Evolutionary conservation across 2,113 vertebrate genomes (phyloP).

Genomic region (Baryphthengus martii): DNA sequence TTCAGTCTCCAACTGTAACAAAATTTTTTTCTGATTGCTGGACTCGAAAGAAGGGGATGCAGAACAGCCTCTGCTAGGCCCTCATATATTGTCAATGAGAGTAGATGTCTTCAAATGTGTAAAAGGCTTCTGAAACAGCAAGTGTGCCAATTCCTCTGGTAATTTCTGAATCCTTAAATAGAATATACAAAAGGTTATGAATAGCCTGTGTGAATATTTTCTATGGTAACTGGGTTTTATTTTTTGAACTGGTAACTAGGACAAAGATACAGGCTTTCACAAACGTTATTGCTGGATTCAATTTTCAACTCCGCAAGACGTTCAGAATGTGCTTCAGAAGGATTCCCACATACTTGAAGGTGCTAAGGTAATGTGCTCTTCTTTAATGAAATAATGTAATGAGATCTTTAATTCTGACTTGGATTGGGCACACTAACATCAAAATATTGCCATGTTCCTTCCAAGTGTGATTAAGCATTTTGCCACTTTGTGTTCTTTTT

Average conservation of each 20-base stretch:
- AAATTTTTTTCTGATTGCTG: neutral
- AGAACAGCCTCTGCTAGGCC: neutral
- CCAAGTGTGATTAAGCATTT: neutral
- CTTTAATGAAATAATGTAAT: neutral
- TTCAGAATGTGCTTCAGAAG: constrained; percentile 83
- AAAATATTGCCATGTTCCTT: neutral
- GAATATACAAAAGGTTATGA: neutral
- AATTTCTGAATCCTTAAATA: neutral
- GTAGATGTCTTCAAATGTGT: neutral
- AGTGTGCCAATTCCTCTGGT: neutral
- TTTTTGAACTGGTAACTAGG: constrained; percentile 66
- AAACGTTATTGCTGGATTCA: constrained; percentile 83
- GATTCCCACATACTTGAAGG: constrained; percentile 87
- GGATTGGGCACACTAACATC: neutral
- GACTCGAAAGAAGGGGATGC: neutral
- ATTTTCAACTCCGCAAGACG: constrained; percentile 75
- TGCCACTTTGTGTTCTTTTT: neutral
- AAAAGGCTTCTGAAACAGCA: neutral
- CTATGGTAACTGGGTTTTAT: neutral
- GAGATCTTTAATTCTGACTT: neutral
- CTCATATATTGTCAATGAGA: neutral
- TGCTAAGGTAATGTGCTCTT: constrained; percentile 73
- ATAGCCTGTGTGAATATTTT: neutral
- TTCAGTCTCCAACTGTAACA: neutral
- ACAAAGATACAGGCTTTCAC: constrained; percentile 90